These are phyloP conservation scores for Eutolmus rufibarbis DNA, from an alignment of 2,888 invertebrate genomes.

Conservation along the genomic window DNA sequence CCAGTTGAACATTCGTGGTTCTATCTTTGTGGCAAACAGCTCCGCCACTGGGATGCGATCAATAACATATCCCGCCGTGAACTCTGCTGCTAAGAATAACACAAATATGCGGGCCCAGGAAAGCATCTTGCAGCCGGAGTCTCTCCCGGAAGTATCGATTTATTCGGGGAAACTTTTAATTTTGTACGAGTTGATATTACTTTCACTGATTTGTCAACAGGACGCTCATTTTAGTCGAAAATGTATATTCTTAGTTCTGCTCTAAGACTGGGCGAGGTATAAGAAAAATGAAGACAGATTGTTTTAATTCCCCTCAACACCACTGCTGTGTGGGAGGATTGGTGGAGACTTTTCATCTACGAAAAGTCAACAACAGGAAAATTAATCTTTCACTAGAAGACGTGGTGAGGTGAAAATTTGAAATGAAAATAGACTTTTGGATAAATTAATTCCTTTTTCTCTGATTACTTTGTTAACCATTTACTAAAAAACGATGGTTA, in stretches of 20 bases:
- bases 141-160: not conserved
- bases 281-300: not conserved
- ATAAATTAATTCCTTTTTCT: too few species aligned
- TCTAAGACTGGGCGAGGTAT: not conserved
- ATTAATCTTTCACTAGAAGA: not conserved
- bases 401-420: not conserved
- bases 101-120: not conserved
- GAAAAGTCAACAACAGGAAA: not conserved
- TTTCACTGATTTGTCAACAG: not conserved
- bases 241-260: not conserved
- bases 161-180: not conserved
- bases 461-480: too few species aligned
- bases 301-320: not conserved
- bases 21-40: conserved; percentile 80
- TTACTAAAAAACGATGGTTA: not conserved
- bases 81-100: conserved; percentile 24
- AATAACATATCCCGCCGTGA: conserved; percentile 42
- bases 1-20: conserved; percentile 83
- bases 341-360: not conserved
- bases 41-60: conserved; percentile 66
- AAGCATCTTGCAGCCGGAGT: not conserved
- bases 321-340: not conserved
- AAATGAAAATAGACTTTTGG: not conserved
- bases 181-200: not conserved
- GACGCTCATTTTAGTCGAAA: not conserved